Percentiles rank a stretch among this genome's conserved stretches.
Conservation (phyloP, 2,888 invertebrate genomes). For the Chloroclystis v-ata region DNA sequence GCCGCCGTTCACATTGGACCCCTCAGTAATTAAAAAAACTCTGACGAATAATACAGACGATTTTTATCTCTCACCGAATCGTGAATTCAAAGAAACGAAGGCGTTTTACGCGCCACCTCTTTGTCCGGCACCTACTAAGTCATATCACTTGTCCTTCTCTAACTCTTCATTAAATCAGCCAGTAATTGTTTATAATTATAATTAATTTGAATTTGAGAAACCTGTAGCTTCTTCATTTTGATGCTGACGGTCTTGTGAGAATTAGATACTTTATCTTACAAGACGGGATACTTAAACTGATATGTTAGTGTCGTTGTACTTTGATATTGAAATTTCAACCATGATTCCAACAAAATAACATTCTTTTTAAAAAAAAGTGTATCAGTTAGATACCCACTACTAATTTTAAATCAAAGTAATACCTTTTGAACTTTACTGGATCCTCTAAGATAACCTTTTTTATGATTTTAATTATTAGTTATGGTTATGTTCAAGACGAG, state of each 20-base stretch:
- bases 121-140: slow-evolving; percentile 43
- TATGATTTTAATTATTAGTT: slow-evolving; percentile 68
- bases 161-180: slow-evolving; percentile 58
- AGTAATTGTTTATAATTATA: slow-evolving; percentile 74
- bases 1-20: slow-evolving; percentile 71
- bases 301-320: slow-evolving; percentile 13
- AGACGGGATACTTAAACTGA: slow-evolving; percentile 28
- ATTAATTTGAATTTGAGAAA: slow-evolving; percentile 66
- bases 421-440: slow-evolving; percentile 70
- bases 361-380: background rate
- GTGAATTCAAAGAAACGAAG: slow-evolving; percentile 68
- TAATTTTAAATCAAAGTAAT: slow-evolving; percentile 62
- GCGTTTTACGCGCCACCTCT: slow-evolving; percentile 62
- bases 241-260: slow-evolving; percentile 58
- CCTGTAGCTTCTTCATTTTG: slow-evolving; percentile 55
- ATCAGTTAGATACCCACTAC: slow-evolving; percentile 1
- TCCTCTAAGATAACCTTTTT: slow-evolving; percentile 63
- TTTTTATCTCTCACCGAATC: slow-evolving; percentile 76
- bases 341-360: slow-evolving; percentile 3
- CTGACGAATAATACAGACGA: slow-evolving; percentile 77
- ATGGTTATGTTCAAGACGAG: slow-evolving; percentile 51
- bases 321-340: slow-evolving; percentile 7
- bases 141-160: slow-evolving; percentile 47
- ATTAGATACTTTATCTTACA: slow-evolving; percentile 62
- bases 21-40: slow-evolving; percentile 75